Base-by-base conservation (phyloP, 2,797 vertebrate species). In the Glossophaga mutica region DNA sequence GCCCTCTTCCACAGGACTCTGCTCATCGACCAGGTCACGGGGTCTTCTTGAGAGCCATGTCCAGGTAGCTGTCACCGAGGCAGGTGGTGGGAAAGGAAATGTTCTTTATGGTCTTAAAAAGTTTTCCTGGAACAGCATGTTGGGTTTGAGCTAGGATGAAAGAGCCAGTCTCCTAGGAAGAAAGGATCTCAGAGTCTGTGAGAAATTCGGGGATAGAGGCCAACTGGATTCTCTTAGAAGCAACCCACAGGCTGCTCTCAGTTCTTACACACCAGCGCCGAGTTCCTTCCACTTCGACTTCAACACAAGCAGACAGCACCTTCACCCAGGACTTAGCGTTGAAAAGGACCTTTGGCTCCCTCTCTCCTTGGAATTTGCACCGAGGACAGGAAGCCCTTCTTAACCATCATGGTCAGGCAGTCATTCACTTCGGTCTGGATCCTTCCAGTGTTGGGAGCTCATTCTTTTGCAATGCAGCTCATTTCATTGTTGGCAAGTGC, bases 201-300 rank as follows among this genome's bases (percentile, higher is more conserved):
- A 71, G 81, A 65, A 52, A 37, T 12, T 37, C 52, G 0, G 15
- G 8, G 55, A 32, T 32, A 10, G 70, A 42, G 11, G 9, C 68
- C 50, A 18, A 1, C 67, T 48, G 8, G n/a, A 26, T 57, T 76
- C 71, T 86, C 89, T 44, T 37, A 37, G 89, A 85, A 55, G 24
- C 44, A 15, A 5, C 12, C 22, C 6, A 0, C 6, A 1, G 55
- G 9, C 32, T 21, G 10, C 91, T 22, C 0, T 85, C 15, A 0
- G 2, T 68, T 34, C 59, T 87, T 42, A 50, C 59, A 68, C 3
- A 18, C 24, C 18, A 4, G 29, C 34, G 5, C 46, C 8, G 42
- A 1, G 8, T 52, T 77, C 59, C 70, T 84, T 39, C 73, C 32
- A 3, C 50, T 46, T n/a, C 32, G 37, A 81, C 82, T 29, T 67